These are phyloP conservation scores for Pissodes strobi DNA, from an alignment of 1,140 invertebrate species.

Conservation along the genomic window DNA sequence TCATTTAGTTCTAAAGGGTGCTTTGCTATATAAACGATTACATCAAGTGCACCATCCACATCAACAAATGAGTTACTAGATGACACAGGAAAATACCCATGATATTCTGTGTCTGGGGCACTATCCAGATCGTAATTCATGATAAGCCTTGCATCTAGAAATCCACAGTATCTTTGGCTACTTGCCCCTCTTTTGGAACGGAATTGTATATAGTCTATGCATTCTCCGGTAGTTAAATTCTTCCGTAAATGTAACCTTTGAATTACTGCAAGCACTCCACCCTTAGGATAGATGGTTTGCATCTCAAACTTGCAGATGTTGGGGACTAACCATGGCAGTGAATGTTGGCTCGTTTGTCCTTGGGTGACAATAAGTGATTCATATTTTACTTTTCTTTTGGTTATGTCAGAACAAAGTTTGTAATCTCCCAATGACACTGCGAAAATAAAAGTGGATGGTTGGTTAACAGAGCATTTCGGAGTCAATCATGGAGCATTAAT, in stretches of 20 bases:
- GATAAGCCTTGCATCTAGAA: constrained; percentile 1
- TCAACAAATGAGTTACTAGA: constrained; percentile 8
- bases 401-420: neutral
- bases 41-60: constrained; percentile 6
- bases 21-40: constrained; percentile 13
- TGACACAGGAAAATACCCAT: neutral
- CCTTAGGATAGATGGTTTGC: neutral
- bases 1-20: neutral
- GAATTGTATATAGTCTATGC: constrained; percentile 37
- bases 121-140: constrained; percentile 5
- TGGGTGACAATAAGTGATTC: constrained; percentile 9
- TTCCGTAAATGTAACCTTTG: constrained; percentile 28
- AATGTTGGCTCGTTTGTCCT: neutral
- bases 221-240: constrained; percentile 25
- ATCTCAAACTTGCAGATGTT: constrained; percentile 8
- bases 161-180: constrained; percentile 12
- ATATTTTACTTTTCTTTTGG: constrained; percentile 9
- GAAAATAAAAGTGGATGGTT: too few species aligned
- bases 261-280: constrained; percentile 31
- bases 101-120: neutral
- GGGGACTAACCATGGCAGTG: neutral
- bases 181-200: neutral
- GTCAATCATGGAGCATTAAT: too few species aligned
- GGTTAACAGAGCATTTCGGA: too few species aligned
- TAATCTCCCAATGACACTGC: constrained; percentile 1